These are phyloP conservation scores for Hydraecia micacea DNA, from an alignment of 2,888 invertebrate genomes.

Conservation along the genomic window DNA sequence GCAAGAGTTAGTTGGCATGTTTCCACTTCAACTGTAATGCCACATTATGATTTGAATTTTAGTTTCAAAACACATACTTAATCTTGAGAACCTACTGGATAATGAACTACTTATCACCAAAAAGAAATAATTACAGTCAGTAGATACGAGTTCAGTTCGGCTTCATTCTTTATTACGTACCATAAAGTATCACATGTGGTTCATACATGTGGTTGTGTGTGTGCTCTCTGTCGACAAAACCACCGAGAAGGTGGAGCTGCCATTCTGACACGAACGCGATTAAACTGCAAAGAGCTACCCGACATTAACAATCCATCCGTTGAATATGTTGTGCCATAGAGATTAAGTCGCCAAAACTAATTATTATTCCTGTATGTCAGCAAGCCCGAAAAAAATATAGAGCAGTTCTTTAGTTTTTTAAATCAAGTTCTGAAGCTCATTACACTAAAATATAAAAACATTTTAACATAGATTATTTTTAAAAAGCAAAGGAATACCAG, in stretches of 20 bases:
- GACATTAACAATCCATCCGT: background rate
- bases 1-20: no score
- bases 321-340: background rate
- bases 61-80: background rate
- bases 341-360: background rate
- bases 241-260: background rate
- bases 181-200: no score
- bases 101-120: background rate
- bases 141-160: background rate
- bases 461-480: background rate
- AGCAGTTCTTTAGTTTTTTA: no score
- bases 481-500: no score
- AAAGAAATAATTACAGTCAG: background rate
- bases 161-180: no score
- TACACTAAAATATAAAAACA: background rate
- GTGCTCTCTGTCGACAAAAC: background rate
- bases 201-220: no score
- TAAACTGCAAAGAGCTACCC: background rate
- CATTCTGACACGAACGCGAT: background rate
- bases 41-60: no score
- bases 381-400: no score
- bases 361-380: background rate
- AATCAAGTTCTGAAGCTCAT: no score
- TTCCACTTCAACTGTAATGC: no score
- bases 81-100: background rate